phyloP scores from a whole-genome alignment of 2,113 vertebrate species.

The Puntigrus tetrazona region DNA sequence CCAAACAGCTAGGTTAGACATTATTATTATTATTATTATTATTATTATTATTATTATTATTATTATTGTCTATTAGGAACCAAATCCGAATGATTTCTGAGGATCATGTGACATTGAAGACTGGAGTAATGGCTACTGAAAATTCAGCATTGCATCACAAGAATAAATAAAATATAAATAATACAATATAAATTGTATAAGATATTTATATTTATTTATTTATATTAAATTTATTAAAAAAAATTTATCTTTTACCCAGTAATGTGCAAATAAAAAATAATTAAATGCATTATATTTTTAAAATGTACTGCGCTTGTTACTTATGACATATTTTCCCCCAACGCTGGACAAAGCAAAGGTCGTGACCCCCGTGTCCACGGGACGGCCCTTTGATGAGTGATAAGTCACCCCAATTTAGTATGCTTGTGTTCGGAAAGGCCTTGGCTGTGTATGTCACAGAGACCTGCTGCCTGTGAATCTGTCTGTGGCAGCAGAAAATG shows the following conservation, averaged over 20 bases:
- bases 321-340: background rate
- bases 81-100: background rate
- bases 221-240: too few species aligned
- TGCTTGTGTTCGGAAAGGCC: background rate
- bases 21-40: too few species aligned
- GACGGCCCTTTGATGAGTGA: background rate
- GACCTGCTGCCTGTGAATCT: background rate
- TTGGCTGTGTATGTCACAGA: background rate
- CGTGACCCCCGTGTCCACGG: background rate
- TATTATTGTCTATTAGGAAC: background rate
- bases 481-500: background rate
- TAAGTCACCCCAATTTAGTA: background rate
- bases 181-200: too few species aligned
- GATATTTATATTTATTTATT: too few species aligned
- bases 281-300: background rate
- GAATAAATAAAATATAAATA: background rate
- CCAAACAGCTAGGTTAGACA: too few species aligned
- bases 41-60: too few species aligned
- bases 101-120: background rate
- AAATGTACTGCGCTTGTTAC: background rate
- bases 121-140: background rate
- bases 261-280: background rate
- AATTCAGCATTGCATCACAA: background rate
- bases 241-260: too few species aligned
- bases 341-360: constrained; percentile 18